Percentiles rank a stretch among this genome's conserved stretches.
Conservation (phyloP, 1,140 invertebrate species). For the Dreissena polymorpha region DNA sequence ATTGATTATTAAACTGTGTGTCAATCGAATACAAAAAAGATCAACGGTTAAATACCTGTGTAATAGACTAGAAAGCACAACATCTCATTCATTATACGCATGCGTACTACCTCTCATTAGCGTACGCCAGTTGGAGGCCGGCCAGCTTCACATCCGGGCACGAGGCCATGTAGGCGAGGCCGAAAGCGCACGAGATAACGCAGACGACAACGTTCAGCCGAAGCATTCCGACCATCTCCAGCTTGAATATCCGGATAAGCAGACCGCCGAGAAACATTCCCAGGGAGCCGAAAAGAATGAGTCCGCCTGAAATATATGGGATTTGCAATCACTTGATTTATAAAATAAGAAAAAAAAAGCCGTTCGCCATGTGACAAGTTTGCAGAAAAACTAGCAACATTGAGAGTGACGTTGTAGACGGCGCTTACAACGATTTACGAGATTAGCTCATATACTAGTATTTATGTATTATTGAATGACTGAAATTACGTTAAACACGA, state of each 20-base stretch:
- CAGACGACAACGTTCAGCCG: slow-evolving; percentile 34
- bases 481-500: too few relatives aligned
- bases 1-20: too few relatives aligned
- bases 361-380: too few relatives aligned
- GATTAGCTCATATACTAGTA: too few relatives aligned
- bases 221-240: slow-evolving; percentile 62
- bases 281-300: slow-evolving; percentile 61
- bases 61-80: too few relatives aligned
- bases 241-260: slow-evolving; percentile 55
- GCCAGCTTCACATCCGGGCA: slow-evolving; percentile 62
- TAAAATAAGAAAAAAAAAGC: not conserved
- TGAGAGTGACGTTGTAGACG: too few relatives aligned
- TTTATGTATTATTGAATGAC: too few relatives aligned
- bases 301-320: slow-evolving; percentile 47
- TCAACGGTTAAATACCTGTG: too few relatives aligned
- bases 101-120: slow-evolving; percentile 47
- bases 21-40: too few relatives aligned
- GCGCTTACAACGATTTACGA: too few relatives aligned
- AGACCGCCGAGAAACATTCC: slow-evolving; percentile 66
- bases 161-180: slow-evolving; percentile 58
- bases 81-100: too few relatives aligned
- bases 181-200: slow-evolving; percentile 51
- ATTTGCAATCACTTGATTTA: not conserved
- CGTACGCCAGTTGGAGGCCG: slow-evolving; percentile 58
- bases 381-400: too few relatives aligned